phyloP scores from a whole-genome alignment of 2,797 vertebrate species.

The Crocodylus rhombifer region DNA sequence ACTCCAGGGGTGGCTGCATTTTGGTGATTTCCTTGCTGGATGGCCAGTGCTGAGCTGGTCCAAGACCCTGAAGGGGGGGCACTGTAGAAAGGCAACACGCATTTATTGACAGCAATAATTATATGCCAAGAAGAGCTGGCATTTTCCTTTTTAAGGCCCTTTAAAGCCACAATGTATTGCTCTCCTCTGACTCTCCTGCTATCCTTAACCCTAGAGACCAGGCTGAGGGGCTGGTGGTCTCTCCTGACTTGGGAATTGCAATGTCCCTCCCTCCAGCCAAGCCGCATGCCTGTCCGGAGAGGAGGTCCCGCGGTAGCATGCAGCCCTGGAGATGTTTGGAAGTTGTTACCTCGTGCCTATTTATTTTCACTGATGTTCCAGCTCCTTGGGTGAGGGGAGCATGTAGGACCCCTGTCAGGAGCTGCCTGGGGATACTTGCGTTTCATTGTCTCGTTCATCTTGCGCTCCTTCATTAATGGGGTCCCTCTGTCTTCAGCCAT shows the following conservation, averaged over 20 bases:
- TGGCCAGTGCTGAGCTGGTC: too few species aligned
- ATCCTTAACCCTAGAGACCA: not conserved
- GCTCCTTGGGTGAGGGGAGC: not conserved
- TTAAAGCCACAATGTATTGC: too few species aligned
- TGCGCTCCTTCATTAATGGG: not conserved
- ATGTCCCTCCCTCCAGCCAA: accelerated
- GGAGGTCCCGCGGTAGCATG: too few species aligned
- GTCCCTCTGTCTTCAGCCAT: accelerated
- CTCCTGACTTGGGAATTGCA: not conserved
- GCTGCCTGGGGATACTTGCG: not conserved
- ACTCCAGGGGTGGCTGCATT: not conserved
- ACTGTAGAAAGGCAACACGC: not conserved
- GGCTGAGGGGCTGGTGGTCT: not conserved
- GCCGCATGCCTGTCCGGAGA: too few species aligned
- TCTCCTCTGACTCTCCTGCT: too few species aligned
- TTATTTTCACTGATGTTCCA: conserved; percentile 18
- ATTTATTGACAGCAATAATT: not conserved
- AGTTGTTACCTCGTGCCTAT: accelerated
- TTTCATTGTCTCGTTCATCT: not conserved
- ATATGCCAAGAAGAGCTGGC: not conserved
- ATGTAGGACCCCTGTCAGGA: not conserved
- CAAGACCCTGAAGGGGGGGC: not conserved
- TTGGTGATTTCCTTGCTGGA: not conserved
- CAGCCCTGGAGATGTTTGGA: not conserved
- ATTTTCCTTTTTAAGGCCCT: too few species aligned